Evolutionary conservation across 2,888 invertebrate species (phyloP), one percentile per base, ranked within the genome.

Genomic region (Amphipyra berbera): DNA sequence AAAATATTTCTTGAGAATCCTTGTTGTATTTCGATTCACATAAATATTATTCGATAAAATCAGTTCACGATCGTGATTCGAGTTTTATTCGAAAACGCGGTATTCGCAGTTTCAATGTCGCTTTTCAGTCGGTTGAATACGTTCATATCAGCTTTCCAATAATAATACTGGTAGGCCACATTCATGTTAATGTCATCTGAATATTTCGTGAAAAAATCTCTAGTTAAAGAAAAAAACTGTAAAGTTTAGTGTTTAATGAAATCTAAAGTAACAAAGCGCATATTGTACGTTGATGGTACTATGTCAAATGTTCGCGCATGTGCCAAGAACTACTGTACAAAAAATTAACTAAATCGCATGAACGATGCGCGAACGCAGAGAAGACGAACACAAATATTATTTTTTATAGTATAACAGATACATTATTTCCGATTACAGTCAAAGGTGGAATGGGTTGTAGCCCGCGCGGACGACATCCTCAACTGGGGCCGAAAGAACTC

Each of bases 401-500:
- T n/a, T n/a, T n/a, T n/a, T n/a, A n/a, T n/a, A n/a, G n/a, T n/a
- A n/a, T n/a, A n/a, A 35, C 0, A 47, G 8, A 10, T 35, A 2
- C 5, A 8, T 46, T 46, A 30, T 45, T 58, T 62, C 6, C 54
- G 1, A 50, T 85, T 85, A 38, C 86, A 94, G 94, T 72, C 89
- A 0, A 88, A 87, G 95, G 88, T 96, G 93, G 99, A 99, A 84
- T 99, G 97, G 96, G 97, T 97, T 2, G 84, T 98, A 33, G 98
- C 99, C 0, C 95, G 99, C 72, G 86, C 98, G 2, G 99, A 99
- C 84, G 99, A 99, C 92, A 89, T 99, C 14, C 89, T 99, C 0
- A 99, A 99, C 94, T 99, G 98, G 98, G 98, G 98, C 12, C 96
- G 98, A 38, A 98, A 97, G 90, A 96, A 97, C 82, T 99, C 99